Base-by-base conservation (phyloP, 2,797 vertebrate genomes). In the Lycodopsis pacificus region DNA sequence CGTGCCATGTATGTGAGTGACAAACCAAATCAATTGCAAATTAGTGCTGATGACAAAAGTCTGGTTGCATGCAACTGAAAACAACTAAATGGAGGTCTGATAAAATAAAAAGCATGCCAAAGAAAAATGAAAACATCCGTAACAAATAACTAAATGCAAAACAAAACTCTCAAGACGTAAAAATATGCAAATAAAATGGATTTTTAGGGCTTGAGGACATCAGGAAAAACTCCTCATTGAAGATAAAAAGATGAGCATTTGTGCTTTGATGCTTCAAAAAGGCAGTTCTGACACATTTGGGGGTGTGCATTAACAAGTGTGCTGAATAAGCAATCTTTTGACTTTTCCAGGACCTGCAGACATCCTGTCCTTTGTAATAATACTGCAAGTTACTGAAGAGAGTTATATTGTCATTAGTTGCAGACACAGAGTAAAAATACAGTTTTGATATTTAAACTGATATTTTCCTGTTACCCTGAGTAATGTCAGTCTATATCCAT, bases 1-100 rank as follows among this genome's bases (percentile, higher is more conserved):
- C 40, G 12, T 44, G 14, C 42, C 14, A 44, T 44, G 42, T 44
- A 44, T 17, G 42, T 17, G 42, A 44, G 17, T 27, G 34, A 69
- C 27, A 75, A 63, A 71, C 49, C 32, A 74, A 82, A 61, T 57
- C 12, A 78, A 61, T 15, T 44, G 10, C 25, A 69, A 25, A 59
- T 53, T 25, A 30, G 20, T 4, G 20, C 19, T 25, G 34, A 11
- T 10, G 34, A 34, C 36, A 40, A 70, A 71, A 38, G 36, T 25
- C 19, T 36, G 22, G 22, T 19, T 71, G 58, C 46, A 48, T 53
- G 42, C 36, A 17, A 84, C 6, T 19, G 67, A 66, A 27, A 22
- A 36, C 17, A 42, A 63, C 34, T 42, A 11, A 54, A 63, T 25
- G 14, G 8, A 7, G 2, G 6, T 66, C 59, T 63, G 51, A 64